A percentile compares a stretch with the other conserved stretches of the same genome.
Evolutionary conservation across 1,140 invertebrate genomes (phyloP).

Genomic region (Heterodera carotae): DNA sequence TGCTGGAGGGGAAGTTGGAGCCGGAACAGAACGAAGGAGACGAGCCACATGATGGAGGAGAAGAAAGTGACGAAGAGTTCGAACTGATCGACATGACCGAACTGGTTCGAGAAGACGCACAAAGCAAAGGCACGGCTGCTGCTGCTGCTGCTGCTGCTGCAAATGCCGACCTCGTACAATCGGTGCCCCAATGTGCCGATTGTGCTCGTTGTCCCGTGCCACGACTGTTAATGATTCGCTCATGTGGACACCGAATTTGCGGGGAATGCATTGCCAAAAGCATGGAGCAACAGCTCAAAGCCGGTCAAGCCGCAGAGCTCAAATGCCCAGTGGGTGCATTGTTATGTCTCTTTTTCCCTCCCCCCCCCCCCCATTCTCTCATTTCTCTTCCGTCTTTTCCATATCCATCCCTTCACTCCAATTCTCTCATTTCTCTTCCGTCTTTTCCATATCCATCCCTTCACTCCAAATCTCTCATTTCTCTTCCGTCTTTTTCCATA

Average conservation of each 20-base stretch:
- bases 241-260: constrained; percentile 22
- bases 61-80: constrained; percentile 17
- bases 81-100: constrained; percentile 27
- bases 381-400: too few species aligned
- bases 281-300: constrained; percentile 1
- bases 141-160: too few species aligned
- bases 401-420: too few species aligned
- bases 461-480: too few species aligned
- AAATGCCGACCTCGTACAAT: background rate
- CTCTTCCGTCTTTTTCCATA: too few species aligned
- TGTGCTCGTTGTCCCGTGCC: background rate
- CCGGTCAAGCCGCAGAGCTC: background rate
- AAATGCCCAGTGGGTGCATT: constrained; percentile 17
- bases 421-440: too few species aligned
- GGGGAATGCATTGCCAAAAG: constrained; percentile 15
- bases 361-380: background rate
- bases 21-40: background rate
- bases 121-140: background rate
- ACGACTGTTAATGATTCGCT: constrained; percentile 7
- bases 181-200: background rate
- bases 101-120: background rate
- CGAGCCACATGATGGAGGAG: background rate
- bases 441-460: too few species aligned
- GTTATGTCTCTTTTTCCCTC: background rate
- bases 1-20: background rate